Base-by-base conservation (phyloP, 2,888 invertebrate species). In the Eupsilia transversa region DNA sequence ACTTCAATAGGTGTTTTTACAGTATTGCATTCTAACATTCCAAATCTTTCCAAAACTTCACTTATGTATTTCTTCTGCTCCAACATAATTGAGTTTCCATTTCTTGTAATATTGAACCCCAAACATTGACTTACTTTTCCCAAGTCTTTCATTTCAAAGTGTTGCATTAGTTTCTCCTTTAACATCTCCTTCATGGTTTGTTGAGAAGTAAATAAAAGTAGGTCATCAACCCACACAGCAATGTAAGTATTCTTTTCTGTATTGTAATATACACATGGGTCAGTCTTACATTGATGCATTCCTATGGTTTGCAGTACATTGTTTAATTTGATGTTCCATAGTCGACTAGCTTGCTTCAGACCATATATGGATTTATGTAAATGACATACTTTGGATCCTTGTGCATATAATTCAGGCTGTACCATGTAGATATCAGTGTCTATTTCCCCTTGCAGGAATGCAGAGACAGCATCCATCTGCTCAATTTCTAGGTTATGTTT, bases 391-490 rank as follows among this genome's bases (percentile, higher is more conserved):
- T 82, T 84, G 33, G 38, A 35, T 68, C 33, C n/a, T 20, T 72
- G 41, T n/a, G 66, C 65, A 56, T 74, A 61, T 3, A 68, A 63
- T 56, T 80, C 79, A 56, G 86, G 85, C 43, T 89, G 86, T 59
- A 12, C 20, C 84, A 87, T 88, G 33, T 85, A 87, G 1, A 87
- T 84, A 1, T 86, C 85, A 9, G 14, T 76, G 20, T 87, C 85
- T 33, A 88, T 83, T 6, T 86, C 77, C 17, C 86, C 87, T 49
- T 86, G 85, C 9, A 89, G 76, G 59, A 89, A 88, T 1, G 87
- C 86, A 59, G 43, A 72, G 38, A 85, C 66, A 7, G 61, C 71
- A 71, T 75, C 71, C 61, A 75, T 54, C 4, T 75, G 70, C 33
- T 70, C 33, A 3, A 75, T 65, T 33, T 84, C 67, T 9, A 86